Percentiles rank a stretch among this genome's conserved stretches.
Conservation (phyloP, 2,797 vertebrate genomes). For the Sitta carolinensis region DNA sequence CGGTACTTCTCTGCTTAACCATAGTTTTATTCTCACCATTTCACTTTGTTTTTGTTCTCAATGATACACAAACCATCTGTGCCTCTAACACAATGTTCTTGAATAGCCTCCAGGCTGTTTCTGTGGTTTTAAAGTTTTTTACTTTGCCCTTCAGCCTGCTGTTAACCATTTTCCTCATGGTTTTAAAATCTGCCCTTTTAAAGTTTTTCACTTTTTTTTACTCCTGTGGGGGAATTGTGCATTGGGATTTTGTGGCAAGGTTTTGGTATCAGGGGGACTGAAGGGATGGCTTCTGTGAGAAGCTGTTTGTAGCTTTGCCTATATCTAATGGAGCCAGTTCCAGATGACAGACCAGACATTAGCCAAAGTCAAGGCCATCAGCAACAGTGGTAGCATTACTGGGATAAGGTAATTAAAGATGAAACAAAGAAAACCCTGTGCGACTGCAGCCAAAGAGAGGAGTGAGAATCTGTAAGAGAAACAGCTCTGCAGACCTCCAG, state of each 20-base stretch:
- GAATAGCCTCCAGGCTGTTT: conserved; percentile 72
- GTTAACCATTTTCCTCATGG: conserved; percentile 65
- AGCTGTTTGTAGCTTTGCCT: not conserved
- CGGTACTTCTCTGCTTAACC: conserved; percentile 29
- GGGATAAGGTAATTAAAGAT: not conserved
- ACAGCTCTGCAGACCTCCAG: not conserved
- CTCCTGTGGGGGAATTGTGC: not conserved
- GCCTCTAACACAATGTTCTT: conserved; percentile 73
- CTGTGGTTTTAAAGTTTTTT: conserved; percentile 72
- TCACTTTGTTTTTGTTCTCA: conserved; percentile 66
- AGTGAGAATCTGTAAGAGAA: not conserved
- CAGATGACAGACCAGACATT: fast-evolving
- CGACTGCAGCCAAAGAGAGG: not conserved
- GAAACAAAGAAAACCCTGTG: not conserved
- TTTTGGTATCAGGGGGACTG: not conserved
- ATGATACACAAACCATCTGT: conserved; percentile 71
- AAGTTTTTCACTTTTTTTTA: conserved; percentile 34
- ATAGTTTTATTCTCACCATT: conserved; percentile 58
- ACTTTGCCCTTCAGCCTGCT: conserved; percentile 72
- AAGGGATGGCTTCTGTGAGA: not conserved
- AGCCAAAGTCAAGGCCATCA: not conserved
- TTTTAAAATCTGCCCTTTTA: conserved; percentile 70
- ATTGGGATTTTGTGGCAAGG: not conserved
- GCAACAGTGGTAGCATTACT: no score
- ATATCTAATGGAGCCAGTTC: not conserved